These are phyloP conservation scores for Actenoides hombroni DNA, from an alignment of 2,113 vertebrate genomes.

Conservation along the genomic window DNA sequence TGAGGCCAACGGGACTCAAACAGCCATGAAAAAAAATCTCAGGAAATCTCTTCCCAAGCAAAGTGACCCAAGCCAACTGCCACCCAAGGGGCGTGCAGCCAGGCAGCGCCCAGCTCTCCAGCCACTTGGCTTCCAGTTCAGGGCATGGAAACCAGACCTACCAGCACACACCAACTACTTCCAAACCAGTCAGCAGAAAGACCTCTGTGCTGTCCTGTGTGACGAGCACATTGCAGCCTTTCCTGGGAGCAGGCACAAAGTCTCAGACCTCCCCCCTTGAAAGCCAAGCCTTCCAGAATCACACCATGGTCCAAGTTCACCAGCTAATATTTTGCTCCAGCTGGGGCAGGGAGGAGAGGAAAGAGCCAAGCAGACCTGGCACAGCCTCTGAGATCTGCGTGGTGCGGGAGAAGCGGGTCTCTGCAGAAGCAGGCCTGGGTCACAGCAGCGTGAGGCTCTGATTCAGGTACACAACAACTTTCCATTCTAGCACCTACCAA, in stretches of 20 bases:
- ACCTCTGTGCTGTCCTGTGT: background rate
- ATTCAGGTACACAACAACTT: slow-evolving; percentile 5
- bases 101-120: background rate
- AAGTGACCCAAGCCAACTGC: background rate
- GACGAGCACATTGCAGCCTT: too few relatives aligned
- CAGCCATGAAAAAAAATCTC: background rate
- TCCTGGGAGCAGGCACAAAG: background rate
- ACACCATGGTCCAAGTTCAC: background rate
- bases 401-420: background rate
- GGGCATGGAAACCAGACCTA: background rate
- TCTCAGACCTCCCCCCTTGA: background rate
- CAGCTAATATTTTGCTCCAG: background rate
- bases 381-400: background rate
- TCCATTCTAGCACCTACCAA: slow-evolving; percentile 18
- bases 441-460: background rate
- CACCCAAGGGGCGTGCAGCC: background rate
- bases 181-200: background rate
- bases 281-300: background rate
- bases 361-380: background rate
- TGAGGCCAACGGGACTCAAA: background rate
- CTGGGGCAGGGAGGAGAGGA: background rate
- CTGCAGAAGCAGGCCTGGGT: background rate
- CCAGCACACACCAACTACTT: background rate
- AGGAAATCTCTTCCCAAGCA: background rate
- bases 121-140: background rate